These are phyloP conservation scores for Parascotia fuliginaria DNA, from an alignment of 2,888 invertebrate genomes.

Conservation along the genomic window DNA sequence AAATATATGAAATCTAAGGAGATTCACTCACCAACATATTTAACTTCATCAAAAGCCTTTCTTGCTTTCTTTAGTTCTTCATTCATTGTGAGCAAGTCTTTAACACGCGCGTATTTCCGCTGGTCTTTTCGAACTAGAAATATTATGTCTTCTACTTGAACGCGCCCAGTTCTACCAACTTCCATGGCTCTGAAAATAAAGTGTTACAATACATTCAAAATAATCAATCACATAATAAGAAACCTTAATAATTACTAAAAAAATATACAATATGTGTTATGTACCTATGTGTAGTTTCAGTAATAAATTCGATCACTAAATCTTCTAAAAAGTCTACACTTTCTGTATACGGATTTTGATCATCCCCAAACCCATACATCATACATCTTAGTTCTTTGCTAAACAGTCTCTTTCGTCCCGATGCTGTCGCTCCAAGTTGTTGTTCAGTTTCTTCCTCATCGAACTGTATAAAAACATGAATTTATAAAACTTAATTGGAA, in stretches of 20 bases:
- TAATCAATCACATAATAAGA: no score
- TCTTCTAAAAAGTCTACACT: slow-evolving; percentile 99
- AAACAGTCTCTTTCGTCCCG: slow-evolving; percentile 93
- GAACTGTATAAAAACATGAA: slow-evolving; percentile 54
- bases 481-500: no score
- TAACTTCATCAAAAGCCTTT: slow-evolving; percentile 99
- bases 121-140: slow-evolving; percentile 97
- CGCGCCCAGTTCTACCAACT: slow-evolving; percentile 97
- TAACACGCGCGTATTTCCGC: slow-evolving; percentile 98
- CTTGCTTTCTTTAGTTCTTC: slow-evolving; percentile 99
- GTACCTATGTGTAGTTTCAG: slow-evolving; percentile 90
- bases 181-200: slow-evolving; percentile 93
- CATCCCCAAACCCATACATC: slow-evolving; percentile 99
- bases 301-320: slow-evolving; percentile 98
- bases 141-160: slow-evolving; percentile 99
- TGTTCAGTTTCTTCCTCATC: slow-evolving; percentile 91
- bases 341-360: slow-evolving; percentile 99
- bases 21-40: slow-evolving; percentile 92
- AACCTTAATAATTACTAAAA: no score
- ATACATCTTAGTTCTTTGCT: slow-evolving; percentile 97
- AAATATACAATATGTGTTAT: no score
- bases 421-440: slow-evolving; percentile 88
- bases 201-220: background rate
- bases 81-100: slow-evolving; percentile 98
- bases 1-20: background rate